Conservation (phyloP, 35 echinoderm and acorn worm species). For the Stichopus chloronotus region DNA sequence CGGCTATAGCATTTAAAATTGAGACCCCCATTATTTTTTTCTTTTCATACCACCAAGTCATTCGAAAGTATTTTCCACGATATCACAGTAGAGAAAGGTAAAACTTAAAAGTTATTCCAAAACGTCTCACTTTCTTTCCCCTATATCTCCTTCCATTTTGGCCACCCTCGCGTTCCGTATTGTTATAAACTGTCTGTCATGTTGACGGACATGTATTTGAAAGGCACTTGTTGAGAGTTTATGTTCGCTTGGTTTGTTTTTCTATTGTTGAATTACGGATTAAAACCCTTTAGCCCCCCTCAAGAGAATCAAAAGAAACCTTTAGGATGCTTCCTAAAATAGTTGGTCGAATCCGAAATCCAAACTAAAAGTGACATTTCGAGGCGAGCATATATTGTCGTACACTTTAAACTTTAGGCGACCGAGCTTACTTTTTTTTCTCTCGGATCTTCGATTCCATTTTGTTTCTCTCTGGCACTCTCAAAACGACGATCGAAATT, state of each 20-base stretch:
- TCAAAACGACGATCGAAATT: too few species aligned
- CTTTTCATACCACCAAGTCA: too few species aligned
- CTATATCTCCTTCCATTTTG: not conserved
- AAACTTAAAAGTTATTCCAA: too few species aligned
- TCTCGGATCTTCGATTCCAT: too few species aligned
- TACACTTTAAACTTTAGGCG: not conserved
- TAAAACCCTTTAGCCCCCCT: conserved; percentile 35
- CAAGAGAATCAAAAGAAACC: conserved; percentile 4
- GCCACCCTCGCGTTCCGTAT: conserved; percentile 35
- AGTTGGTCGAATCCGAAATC: not conserved
- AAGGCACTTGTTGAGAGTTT: conserved; percentile 7
- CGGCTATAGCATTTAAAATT: too few species aligned
- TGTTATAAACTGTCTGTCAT: conserved; percentile 33
- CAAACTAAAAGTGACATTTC: conserved; percentile 4
- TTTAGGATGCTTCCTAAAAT: not conserved
- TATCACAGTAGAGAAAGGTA: too few species aligned
- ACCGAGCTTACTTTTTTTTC: too few species aligned
- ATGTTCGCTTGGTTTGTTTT: conserved; percentile 36
- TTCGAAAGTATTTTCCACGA: too few species aligned
- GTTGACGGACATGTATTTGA: conserved; percentile 18
- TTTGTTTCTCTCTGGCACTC: too few species aligned
- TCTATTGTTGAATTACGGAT: conserved; percentile 28
- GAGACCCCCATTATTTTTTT: too few species aligned
- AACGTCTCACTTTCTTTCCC: too few species aligned
- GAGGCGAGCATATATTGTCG: not conserved